Evolutionary conservation across 2,797 vertebrate species (phyloP).

Genomic region (Poecilia gillii): DNA sequence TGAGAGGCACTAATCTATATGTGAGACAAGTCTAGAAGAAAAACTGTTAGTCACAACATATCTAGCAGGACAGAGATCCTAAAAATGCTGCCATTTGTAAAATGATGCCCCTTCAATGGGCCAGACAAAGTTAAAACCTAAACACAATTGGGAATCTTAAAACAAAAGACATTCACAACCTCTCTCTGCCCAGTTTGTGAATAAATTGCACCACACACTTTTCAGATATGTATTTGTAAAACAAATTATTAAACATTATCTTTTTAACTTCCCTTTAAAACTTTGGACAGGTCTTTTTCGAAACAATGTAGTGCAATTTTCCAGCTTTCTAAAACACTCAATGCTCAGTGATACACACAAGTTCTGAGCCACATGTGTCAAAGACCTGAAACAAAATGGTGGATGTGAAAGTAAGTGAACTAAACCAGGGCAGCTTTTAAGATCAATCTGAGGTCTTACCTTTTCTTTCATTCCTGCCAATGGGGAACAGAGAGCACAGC

Average conservation of each 20-base stretch:
- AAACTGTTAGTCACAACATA: neutral
- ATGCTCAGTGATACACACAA: constrained; percentile 1
- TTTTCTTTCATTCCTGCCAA: constrained; percentile 52
- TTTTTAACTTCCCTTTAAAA: neutral
- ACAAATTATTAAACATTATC: neutral
- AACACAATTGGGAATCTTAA: neutral
- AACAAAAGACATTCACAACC: neutral
- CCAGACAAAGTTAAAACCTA: neutral
- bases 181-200: too few relatives aligned
- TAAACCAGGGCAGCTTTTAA: constrained; percentile 18
- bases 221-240: neutral
- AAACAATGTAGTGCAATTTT: neutral
- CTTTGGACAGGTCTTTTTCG: neutral
- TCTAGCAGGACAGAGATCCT: neutral
- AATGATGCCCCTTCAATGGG: neutral
- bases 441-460: constrained; percentile 56
- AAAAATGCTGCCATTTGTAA: neutral
- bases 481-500: constrained; percentile 41
- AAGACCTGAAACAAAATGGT: constrained; percentile 31
- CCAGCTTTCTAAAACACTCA: neutral
- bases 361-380: constrained; percentile 18
- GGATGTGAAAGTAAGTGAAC: constrained; percentile 19
- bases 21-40: neutral
- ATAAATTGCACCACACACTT: neutral
- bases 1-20: neutral